phyloP scores from a whole-genome alignment of 2,113 vertebrate genomes.

The Rhabdomys dilectus region DNA sequence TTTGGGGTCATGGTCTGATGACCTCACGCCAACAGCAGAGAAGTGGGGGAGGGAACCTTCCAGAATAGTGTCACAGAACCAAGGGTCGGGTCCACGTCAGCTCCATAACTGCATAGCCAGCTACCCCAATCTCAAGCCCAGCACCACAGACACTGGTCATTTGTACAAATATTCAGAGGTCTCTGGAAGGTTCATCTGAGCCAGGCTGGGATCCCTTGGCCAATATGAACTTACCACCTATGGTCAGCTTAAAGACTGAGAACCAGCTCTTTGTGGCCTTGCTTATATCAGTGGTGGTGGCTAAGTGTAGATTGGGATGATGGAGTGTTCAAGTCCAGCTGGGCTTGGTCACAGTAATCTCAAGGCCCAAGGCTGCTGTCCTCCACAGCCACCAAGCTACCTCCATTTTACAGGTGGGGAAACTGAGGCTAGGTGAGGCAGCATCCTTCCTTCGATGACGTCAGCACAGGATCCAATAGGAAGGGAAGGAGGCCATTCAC shows the following conservation, averaged over 20 bases:
- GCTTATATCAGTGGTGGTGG: fast-evolving
- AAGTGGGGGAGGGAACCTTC: background rate
- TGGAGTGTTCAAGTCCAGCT: background rate
- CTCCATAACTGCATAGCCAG: background rate
- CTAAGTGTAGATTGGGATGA: background rate
- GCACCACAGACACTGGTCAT: background rate
- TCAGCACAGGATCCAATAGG: background rate
- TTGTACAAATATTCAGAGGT: background rate
- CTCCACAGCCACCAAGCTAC: too few species aligned
- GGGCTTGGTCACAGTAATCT: background rate
- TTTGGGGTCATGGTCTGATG: conserved; percentile 49
- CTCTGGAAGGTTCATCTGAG: background rate
- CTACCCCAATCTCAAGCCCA: background rate
- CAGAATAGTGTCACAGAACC: background rate
- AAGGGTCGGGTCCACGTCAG: background rate
- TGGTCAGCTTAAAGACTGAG: background rate
- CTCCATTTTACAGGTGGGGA: background rate
- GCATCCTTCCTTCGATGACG: too few species aligned
- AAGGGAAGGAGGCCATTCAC: background rate
- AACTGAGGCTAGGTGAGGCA: background rate
- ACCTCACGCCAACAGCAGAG: background rate
- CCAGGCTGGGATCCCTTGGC: background rate
- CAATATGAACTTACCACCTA: background rate
- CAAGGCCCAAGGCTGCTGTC: background rate
- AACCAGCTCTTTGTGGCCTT: background rate